Evolutionary conservation across 2,888 invertebrate genomes (phyloP), one percentile per base, ranked within the genome.

Genomic region (Choreutis nemorana): DNA sequence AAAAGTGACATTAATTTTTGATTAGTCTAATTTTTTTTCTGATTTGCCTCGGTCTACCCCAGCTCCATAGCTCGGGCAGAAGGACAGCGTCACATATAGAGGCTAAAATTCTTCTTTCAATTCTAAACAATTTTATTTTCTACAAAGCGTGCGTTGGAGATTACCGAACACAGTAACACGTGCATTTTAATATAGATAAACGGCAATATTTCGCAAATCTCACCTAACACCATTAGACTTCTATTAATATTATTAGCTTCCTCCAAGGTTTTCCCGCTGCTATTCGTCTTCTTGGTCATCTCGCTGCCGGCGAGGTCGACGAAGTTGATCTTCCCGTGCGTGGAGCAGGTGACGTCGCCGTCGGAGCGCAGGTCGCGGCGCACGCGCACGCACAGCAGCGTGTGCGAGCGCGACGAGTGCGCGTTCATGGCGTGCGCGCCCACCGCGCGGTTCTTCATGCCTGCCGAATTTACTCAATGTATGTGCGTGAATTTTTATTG

Each of bases 201-300:
- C n/a, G n/a, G n/a, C n/a, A n/a, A n/a, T n/a, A n/a, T n/a, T n/a
- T n/a, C n/a, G n/a, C n/a, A n/a, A n/a, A n/a, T n/a, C 77, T 80
- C 53, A 90, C 94, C 95, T 44, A 97, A 71, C 3, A 96, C 95
- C 88, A 97, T 92, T 0, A 97, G 82, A 55, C 95, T 96, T 59
- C 94, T 92, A 59, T 97, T 97, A 41, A 97, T 97, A 63, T 96
- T 97, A 56, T 97, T 97, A 0, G 96, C 95, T 58, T 97, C 97
- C 53, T 93, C 91, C 39, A 95, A 64, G 0, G 92, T 94, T 64
- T 89, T 93, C 28, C 90, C 94, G 48, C 88, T 90, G 57, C 90
- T 92, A 45, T 87, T 86, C 0, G 92, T 96, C 60, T 90, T 90
- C 57, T 94, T 96, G 3, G 95, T 94, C 86, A 96, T 92, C 72